Evolutionary conservation across 2,797 vertebrate genomes (phyloP).

Genomic region (Salmo trutta): DNA sequence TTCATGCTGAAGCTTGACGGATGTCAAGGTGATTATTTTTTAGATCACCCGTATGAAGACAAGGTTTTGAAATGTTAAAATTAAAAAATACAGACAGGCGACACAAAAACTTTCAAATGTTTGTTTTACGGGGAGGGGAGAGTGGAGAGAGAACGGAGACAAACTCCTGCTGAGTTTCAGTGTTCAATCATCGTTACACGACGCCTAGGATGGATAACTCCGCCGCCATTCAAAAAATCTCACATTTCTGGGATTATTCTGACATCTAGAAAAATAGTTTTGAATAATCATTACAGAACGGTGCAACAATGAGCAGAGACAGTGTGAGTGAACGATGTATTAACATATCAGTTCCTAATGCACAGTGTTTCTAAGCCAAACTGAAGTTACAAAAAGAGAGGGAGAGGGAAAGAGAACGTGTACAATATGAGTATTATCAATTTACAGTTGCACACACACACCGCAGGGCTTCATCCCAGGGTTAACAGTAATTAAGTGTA

Average conservation of each 20-base stretch:
- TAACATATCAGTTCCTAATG: constrained; percentile 22
- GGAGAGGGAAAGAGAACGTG: constrained; percentile 39
- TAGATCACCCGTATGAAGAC: constrained; percentile 74
- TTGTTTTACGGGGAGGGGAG: constrained; percentile 60
- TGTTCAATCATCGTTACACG: constrained; percentile 53
- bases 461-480: neutral
- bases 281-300: constrained; percentile 49
- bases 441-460: neutral
- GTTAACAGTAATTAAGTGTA: neutral
- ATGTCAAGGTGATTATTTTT: constrained; percentile 81
- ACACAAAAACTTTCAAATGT: constrained; percentile 77
- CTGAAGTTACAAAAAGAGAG: constrained; percentile 16
- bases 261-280: constrained; percentile 36
- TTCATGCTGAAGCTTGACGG: constrained; percentile 78
- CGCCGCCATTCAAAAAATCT: constrained; percentile 66
- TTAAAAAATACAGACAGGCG: constrained; percentile 74
- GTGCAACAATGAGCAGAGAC: constrained; percentile 29
- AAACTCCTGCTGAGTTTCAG: constrained; percentile 65
- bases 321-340: constrained; percentile 27
- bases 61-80: constrained; percentile 74
- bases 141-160: constrained; percentile 3
- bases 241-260: constrained; percentile 58
- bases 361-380: constrained; percentile 40
- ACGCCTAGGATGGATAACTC: constrained; percentile 49
- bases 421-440: neutral